Percentiles rank a stretch among this genome's conserved stretches.
phyloP scores from a whole-genome alignment of 2,797 vertebrate species.

The Microctenopoma steveboyesi region DNA sequence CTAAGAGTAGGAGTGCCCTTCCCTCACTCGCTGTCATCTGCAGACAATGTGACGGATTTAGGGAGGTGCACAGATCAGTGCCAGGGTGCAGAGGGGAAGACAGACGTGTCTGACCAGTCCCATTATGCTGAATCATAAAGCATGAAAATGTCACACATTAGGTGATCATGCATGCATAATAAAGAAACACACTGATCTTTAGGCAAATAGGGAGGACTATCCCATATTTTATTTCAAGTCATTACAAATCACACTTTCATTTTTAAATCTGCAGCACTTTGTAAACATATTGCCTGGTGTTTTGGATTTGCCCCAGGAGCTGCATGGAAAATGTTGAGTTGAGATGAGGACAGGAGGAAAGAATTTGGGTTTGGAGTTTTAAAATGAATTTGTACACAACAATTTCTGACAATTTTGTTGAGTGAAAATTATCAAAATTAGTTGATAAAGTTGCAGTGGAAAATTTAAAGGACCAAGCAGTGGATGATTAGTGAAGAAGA shows the following conservation, averaged over 20 bases:
- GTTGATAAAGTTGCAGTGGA: too few species aligned
- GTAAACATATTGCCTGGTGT: neutral
- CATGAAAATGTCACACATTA: neutral
- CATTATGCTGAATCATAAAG: neutral
- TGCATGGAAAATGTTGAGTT: neutral
- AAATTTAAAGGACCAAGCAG: too few species aligned
- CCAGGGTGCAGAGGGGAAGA: neutral
- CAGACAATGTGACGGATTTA: neutral
- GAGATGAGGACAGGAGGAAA: neutral
- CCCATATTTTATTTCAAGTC: constrained; percentile 48
- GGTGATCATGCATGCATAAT: neutral
- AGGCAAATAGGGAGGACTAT: neutral
- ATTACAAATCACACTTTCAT: constrained; percentile 14
- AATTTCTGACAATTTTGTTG: too few species aligned
- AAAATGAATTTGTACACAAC: constrained; percentile 7
- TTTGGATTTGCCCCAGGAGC: neutral
- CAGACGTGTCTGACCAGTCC: constrained; percentile 59
- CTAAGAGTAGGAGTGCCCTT: constrained; percentile 19
- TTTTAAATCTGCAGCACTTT: constrained; percentile 8
- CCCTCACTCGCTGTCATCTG: constrained; percentile 28
- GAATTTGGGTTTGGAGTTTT: neutral
- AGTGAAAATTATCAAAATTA: too few species aligned
- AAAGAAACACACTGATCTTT: neutral
- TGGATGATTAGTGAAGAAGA: too few species aligned
- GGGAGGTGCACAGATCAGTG: constrained; percentile 13